Evolutionary conservation across 2,797 vertebrate species (phyloP), one percentile per base, ranked within the genome.

Genomic region (Diceros bicornis): DNA sequence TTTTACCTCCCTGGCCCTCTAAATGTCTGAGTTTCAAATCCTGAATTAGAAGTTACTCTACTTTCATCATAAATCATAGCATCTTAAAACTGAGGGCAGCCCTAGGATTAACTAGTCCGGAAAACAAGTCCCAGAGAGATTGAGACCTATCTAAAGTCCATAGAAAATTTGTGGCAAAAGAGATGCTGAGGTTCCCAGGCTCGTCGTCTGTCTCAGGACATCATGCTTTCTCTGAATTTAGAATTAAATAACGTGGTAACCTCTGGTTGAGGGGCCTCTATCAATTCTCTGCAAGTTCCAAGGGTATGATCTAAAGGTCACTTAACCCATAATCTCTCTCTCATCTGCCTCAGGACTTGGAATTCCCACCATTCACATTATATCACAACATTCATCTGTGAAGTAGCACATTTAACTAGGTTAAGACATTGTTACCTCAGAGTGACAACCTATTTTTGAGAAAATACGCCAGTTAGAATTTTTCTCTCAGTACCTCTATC

Each of bases 11-110:
- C 13, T 61, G 25, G 8, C 25, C 69, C 55, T 17, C 52, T 78
- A 57, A 88, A 75, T 91, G 77, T 29, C 34, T 66, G 52, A 87
- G 64, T 25, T 64, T 66, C 71, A 94, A 75, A 79, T 87, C 44
- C 55, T 85, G 69, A 82, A 41, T 44, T 20, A 71, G 25, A 91
- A 8, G 29, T 79, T 68, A 64, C 27, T 96, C 32, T 64, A 47
- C 9, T 75, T 74, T 52, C 47, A 82, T 71, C 41, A 66, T 62
- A 69, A 88, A 57, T 32, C 14, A 71, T 81, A 64, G 41, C 25
- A 32, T 91, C 55, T 93, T 59, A 66, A 91, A 85, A 55, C 34
- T 55, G 23, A 41, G 27, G 20, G 4, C 34, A 41, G 32, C 8
- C 16, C 44, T 84, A 72, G 20, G n/a, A 68, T 55, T 55, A 89